These are phyloP conservation scores for Drosophila chauvacae DNA, from an alignment of 1,140 invertebrate genomes.

Conservation along the genomic window DNA sequence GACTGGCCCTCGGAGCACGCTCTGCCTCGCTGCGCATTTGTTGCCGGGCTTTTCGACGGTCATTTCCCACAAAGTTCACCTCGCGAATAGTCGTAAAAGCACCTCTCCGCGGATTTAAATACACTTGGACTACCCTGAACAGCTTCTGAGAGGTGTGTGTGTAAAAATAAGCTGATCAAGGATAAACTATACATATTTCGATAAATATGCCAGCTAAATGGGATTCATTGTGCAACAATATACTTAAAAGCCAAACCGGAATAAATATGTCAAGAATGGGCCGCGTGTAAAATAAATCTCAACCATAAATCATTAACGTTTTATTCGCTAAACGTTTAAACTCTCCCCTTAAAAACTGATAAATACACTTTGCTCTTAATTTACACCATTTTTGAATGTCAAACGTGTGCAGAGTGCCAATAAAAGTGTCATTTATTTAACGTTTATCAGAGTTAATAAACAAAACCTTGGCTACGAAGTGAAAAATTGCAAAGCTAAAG, in stretches of 20 bases:
- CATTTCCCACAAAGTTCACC: constrained; percentile 42
- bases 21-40: constrained; percentile 18
- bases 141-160: constrained; percentile 2
- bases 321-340: background rate
- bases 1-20: constrained; percentile 20
- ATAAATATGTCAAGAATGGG: background rate
- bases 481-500: background rate
- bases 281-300: background rate
- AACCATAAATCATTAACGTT: background rate
- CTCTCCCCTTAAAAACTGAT: background rate
- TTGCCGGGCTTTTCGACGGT: constrained; percentile 39
- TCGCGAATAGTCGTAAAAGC: constrained; percentile 23
- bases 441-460: background rate
- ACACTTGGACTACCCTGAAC: background rate
- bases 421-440: background rate
- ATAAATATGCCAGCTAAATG: constrained; percentile 2
- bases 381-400: background rate
- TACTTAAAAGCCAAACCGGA: background rate
- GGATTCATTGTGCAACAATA: background rate
- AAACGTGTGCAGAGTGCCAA: background rate
- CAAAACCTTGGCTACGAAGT: background rate
- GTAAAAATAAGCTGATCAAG: constrained; percentile 3
- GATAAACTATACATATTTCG: background rate
- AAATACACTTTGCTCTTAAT: background rate
- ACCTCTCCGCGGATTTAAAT: constrained; percentile 19